Base-by-base conservation (phyloP, 2,797 vertebrate species). In the Apodemus agrarius region DNA sequence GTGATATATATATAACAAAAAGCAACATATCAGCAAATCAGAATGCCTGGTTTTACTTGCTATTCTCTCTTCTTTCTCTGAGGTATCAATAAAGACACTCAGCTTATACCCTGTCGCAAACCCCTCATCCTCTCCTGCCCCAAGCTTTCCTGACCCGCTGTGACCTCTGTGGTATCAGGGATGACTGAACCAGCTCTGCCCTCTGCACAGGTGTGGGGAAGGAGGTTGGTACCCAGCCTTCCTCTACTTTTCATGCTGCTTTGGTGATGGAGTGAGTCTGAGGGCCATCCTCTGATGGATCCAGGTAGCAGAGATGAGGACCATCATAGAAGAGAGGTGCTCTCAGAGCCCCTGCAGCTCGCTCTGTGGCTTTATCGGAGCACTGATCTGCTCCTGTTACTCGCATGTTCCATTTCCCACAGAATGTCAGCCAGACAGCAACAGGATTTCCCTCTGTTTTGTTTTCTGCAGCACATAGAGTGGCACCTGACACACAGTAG, bases 351-450 rank as follows among this genome's bases (percentile, higher is more conserved):
- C 31, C 12, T 12, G 46, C 2, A 40, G 46, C 43, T 49, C 6
- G 46, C 43, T 49, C 8, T 6, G 2, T 22, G 72, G 52, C 9
- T 14, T n/a, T 16, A 10, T n/a, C 46, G 49, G 57, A 31, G 11
- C 4, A 4, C 46, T 1, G 9, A 34, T 31, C 6, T 17, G 72
- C 29, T 43, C 79, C 65, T 29, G 7, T 13, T 72, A 19, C 11
- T 49, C 49, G 49, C 3, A 1, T 40, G 24, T 79, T 26, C 2
- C 11, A 6, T 81, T 76, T 46, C 31, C 40, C 46, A 11, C 6
- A 65, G 40, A n/a, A 4, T 0, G 7, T 17, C 3, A 69, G 8
- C 76, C 16, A 65, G 24, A 2, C 5, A n/a, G 9, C 2, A 1
- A 21, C 16, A 31, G 57, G 40, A 29, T 12, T 37, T 57, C 10